Evolutionary conservation across 1,140 invertebrate species (phyloP), one percentile per base, ranked within the genome.

Genomic region (Formica exsecta): DNA sequence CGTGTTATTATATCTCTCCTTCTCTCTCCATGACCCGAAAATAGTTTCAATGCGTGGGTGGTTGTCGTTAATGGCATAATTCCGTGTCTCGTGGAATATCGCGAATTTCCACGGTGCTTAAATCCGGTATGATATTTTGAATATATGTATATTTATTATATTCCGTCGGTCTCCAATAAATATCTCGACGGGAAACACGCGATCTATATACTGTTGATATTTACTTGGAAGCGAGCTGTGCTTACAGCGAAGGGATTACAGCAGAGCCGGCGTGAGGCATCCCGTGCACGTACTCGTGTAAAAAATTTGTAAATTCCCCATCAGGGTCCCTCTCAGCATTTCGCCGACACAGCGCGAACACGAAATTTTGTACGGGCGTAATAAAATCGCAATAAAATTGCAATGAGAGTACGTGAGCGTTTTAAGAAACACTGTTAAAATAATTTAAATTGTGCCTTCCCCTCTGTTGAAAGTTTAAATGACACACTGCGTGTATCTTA

Each of bases 151-250:
- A 51, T 51, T 51, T 51, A 19, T 51, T 16, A 51, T 83, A 83
- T 32, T 32, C 54, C 19, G 7, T 3, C 36, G 38, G 13, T 48
- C 48, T 51, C 11, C 29, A 25, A 74, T 83, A 83, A 83, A 83
- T 73, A 73, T 83, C 68, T n/a, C 54, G 13, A 13, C 65, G 25
- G 38, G 11, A 81, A 73, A 73, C 36, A 0, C 64, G 32, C 54
- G 79, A 83, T 57, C 79, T 61, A 36, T 83, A 74, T 83, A 74
- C 29, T 19, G 68, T 4, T n/a, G 79, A 38, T 61, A 73, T 83
- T 74, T 83, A 74, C 41, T 41, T 22, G 54, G n/a, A 22, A 41
- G 5, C 61, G 9, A 44, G 9, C 41, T 16, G 4, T 51, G 48
- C 48, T 51, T 51, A 51, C 48, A 19, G 1, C 16, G 13, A 3